Percentiles rank a stretch among this genome's conserved stretches.
These are phyloP conservation scores for Urophycis tenuis DNA, from an alignment of 2,797 vertebrate species.

Conservation along the genomic window DNA sequence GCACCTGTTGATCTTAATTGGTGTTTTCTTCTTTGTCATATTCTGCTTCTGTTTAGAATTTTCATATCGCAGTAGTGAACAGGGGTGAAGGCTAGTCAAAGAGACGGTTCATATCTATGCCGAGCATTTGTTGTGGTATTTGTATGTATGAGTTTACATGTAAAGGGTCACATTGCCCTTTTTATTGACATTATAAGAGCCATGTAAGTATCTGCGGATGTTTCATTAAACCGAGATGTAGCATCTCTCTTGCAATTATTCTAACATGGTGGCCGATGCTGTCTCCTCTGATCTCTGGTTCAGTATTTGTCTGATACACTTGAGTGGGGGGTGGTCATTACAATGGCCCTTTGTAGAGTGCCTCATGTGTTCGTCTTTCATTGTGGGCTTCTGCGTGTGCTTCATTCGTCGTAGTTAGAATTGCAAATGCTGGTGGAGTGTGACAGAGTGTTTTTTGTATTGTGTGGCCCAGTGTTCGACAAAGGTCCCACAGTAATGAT, in stretches of 20 bases:
- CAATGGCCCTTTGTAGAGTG: slow-evolving; percentile 63
- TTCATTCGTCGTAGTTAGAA: slow-evolving; percentile 59
- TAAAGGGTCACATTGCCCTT: neutral
- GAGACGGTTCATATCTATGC: neutral
- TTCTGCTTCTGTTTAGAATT: neutral
- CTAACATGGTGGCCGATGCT: slow-evolving; percentile 26
- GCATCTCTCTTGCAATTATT: slow-evolving; percentile 34
- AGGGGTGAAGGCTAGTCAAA: neutral
- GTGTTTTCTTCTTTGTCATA: neutral
- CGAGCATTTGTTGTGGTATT: neutral
- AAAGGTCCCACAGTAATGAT: slow-evolving; percentile 43
- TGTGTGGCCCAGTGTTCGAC: slow-evolving; percentile 48
- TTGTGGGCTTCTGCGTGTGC: slow-evolving; percentile 61
- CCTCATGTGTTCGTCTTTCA: slow-evolving; percentile 48
- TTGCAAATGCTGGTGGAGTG: slow-evolving; percentile 63
- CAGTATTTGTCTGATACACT: slow-evolving; percentile 48
- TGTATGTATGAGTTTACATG: neutral
- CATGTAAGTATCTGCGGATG: neutral
- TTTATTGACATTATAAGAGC: neutral
- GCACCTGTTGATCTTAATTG: neutral
- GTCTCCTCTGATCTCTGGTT: slow-evolving; percentile 51
- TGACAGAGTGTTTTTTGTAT: slow-evolving; percentile 64
- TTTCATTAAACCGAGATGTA: slow-evolving; percentile 10
- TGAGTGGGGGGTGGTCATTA: slow-evolving; percentile 47
- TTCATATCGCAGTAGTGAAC: neutral